Evolutionary conservation across 37 sponge, comb jelly and placozoan genomes (phyloP), one percentile per base, ranked within the genome.

Genomic region (Oopsacas minuta): DNA sequence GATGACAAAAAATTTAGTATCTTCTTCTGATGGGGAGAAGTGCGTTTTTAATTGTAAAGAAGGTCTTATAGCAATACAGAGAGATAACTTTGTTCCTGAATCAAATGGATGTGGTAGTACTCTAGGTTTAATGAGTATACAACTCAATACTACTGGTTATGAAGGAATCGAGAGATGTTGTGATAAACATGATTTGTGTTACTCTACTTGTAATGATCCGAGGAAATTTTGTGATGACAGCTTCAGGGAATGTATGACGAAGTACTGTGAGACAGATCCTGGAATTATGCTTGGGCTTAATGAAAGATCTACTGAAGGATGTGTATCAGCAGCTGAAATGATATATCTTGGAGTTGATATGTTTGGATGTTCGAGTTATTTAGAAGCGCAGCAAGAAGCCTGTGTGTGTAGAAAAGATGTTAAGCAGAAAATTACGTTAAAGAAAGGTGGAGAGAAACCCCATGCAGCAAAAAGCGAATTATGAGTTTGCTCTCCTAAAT

Each of bases 101-200:
- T 61, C 75, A 5, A 61, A 61, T 61, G 75, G 75, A 3, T 61
- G 75, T 61, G 75, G 75, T 20, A 34, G 32, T 34, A 61, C 75
- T 34, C 30, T 61, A 34, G 75, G 75, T 10, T 12, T 61, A 12
- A 25, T 61, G 22, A 61, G 28, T 25, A n/a, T 61, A 7, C 22
- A 61, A n/a, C 75, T 61, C 32, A n/a, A 61, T 12, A 61, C 75
- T 3, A 25, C 75, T 61, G 75, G 75, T 61, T 61, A 61, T 61
- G 75, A 61, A 3, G 75, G 75, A n/a, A 61, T 61, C 22, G 75
- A 61, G 7, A 61, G 28, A 34, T 61, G 75, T 34, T 61, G 75
- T 12, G 30, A n/a, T 61, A 61, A 12, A 3, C 75, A 61, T 61
- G 75, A 61, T 34, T 7, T 61, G 7, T 61, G 75, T 12, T 61